Percentiles rank a stretch among this genome's conserved stretches.
Conservation (phyloP, 2,113 vertebrate species). For the Poeciliopsis turrubarensis region DNA sequence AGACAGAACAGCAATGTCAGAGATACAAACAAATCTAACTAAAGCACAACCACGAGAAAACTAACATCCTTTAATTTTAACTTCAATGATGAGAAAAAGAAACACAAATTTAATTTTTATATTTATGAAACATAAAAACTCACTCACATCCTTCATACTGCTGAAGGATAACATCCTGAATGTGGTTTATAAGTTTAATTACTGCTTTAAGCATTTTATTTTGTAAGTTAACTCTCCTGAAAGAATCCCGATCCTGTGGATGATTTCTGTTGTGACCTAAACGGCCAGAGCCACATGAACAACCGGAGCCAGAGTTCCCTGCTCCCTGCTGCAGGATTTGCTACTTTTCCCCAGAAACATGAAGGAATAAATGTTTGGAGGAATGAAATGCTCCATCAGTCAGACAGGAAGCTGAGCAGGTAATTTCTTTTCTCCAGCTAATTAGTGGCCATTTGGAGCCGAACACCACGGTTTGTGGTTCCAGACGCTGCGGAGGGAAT, state of each 20-base stretch:
- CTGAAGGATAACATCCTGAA: too few relatives aligned
- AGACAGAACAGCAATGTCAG: too few relatives aligned
- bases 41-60: too few relatives aligned
- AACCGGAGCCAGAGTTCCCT: neutral
- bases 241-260: neutral
- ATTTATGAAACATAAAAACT: too few relatives aligned
- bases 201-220: too few relatives aligned
- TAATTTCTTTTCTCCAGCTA: neutral
- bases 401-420: neutral
- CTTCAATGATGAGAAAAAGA: too few relatives aligned
- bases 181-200: too few relatives aligned
- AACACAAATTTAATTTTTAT: too few relatives aligned
- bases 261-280: neutral
- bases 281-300: neutral
- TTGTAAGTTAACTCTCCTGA: too few relatives aligned
- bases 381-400: conserved; percentile 17
- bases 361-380: neutral
- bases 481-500: neutral
- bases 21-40: too few relatives aligned
- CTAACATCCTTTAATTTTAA: too few relatives aligned
- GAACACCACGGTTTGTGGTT: neutral
- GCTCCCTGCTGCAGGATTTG: neutral
- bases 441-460: neutral
- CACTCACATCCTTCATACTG: too few relatives aligned
- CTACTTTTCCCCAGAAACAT: neutral